A percentile compares a stretch with the other conserved stretches of the same genome.
These are phyloP conservation scores for Decapterus maruadsi DNA, from an alignment of 2,797 vertebrate genomes.

Conservation along the genomic window DNA sequence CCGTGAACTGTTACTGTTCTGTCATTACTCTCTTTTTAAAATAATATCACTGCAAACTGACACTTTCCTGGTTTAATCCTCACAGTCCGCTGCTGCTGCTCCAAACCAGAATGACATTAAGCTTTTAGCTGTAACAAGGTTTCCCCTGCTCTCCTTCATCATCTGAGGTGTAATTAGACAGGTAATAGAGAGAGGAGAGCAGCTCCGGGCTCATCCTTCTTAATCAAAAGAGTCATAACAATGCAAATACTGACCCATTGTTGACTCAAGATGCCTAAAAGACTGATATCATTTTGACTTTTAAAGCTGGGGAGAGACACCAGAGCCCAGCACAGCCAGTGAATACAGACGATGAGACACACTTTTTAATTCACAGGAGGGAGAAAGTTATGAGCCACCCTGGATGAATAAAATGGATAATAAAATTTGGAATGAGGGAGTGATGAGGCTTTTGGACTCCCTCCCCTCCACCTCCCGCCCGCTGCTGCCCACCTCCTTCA, in stretches of 20 bases:
- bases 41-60: slow-evolving; percentile 14
- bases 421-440: slow-evolving; percentile 55
- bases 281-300: slow-evolving; percentile 55
- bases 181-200: slow-evolving; percentile 71
- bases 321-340: slow-evolving; percentile 13
- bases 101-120: slow-evolving; percentile 58
- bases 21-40: slow-evolving; percentile 4
- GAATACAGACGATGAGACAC: slow-evolving; percentile 52
- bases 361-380: slow-evolving; percentile 49
- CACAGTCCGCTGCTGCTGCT: slow-evolving; percentile 25
- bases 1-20: background rate
- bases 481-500: slow-evolving; percentile 40
- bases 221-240: slow-evolving; percentile 70
- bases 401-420: slow-evolving; percentile 68
- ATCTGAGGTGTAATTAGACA: slow-evolving; percentile 79
- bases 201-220: slow-evolving; percentile 63
- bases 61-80: slow-evolving; percentile 35
- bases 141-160: slow-evolving; percentile 72
- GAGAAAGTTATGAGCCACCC: slow-evolving; percentile 46
- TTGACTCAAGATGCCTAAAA: slow-evolving; percentile 61
- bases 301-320: slow-evolving; percentile 33
- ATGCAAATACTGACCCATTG: slow-evolving; percentile 72
- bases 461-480: slow-evolving; percentile 11
- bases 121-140: slow-evolving; percentile 74
- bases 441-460: slow-evolving; percentile 38